These are phyloP conservation scores for fruit fly (Drosophila melanogaster) DNA, from an alignment of 1,140 invertebrate species.

Conservation along the genomic window DNA sequence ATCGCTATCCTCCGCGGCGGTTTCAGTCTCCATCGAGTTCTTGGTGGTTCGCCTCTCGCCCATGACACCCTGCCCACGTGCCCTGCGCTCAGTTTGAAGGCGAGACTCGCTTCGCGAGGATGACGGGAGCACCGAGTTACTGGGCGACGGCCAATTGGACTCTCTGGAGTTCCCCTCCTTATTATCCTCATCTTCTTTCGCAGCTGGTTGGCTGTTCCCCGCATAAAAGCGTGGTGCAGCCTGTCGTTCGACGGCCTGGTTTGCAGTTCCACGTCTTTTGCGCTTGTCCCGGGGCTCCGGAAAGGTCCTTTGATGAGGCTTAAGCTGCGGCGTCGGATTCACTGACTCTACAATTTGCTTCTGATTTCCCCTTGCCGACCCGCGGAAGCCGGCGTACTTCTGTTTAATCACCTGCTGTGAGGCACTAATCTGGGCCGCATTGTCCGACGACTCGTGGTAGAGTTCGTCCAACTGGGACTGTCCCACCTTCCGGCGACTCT, in stretches of 20 bases:
- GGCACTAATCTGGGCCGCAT: slow-evolving; percentile 33
- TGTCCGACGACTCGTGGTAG: slow-evolving; percentile 20
- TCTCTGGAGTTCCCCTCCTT: background rate
- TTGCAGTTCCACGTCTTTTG: background rate
- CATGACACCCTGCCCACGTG: background rate
- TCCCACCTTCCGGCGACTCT: too few species aligned
- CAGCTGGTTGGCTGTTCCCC: too few species aligned
- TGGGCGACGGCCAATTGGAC: background rate
- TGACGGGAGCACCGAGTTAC: background rate
- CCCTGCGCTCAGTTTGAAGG: background rate
- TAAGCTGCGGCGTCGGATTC: slow-evolving; percentile 6
- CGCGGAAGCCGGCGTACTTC: slow-evolving; percentile 11
- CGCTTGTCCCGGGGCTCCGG: background rate
- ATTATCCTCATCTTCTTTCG: background rate
- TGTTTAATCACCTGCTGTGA: slow-evolving; percentile 55
- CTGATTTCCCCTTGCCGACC: background rate
- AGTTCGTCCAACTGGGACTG: slow-evolving; percentile 39
- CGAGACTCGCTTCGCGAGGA: too few species aligned
- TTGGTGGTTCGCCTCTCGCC: slow-evolving; percentile 24
- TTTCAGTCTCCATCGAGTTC: background rate
- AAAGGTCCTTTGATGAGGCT: background rate
- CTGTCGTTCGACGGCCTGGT: background rate
- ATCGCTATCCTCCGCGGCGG: background rate
- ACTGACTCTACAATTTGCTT: slow-evolving; percentile 3
- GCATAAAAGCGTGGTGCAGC: slow-evolving; percentile 7